Evolutionary conservation across 37 sponge, comb jelly and placozoan genomes (phyloP).

Genomic region (Bolinopsis microptera): DNA sequence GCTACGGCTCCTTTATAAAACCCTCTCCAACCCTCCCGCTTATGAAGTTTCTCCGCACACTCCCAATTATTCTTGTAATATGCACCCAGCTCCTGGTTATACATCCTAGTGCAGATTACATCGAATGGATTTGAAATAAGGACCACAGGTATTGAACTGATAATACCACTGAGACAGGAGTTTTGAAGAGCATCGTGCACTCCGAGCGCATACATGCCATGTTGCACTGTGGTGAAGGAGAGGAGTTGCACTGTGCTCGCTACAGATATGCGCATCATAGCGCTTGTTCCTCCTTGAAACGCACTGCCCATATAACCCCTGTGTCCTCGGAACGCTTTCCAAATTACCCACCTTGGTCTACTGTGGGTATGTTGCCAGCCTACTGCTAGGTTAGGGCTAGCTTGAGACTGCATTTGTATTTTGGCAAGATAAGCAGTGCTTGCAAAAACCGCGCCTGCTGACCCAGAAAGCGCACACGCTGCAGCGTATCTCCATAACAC

Average conservation of each 20-base stretch:
- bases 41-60: not conserved
- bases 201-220: not conserved
- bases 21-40: not conserved
- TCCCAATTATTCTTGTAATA: not conserved
- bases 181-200: not conserved
- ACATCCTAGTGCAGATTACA: conserved; percentile 35
- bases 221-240: conserved; percentile 9
- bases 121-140: conserved; percentile 28
- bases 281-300: conserved; percentile 31
- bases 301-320: not conserved
- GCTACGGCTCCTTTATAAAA: conserved; percentile 6
- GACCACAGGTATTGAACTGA: not conserved
- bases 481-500: not conserved
- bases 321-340: conserved; percentile 17
- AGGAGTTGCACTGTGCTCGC: not conserved
- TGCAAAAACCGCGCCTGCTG: not conserved
- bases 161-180: not conserved
- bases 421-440: conserved; percentile 16
- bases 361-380: conserved; percentile 28
- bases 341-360: not conserved
- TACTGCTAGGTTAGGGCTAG: not conserved
- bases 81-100: conserved; percentile 28
- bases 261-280: not conserved
- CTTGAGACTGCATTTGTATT: conserved; percentile 6
- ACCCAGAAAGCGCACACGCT: not conserved